Evolutionary conservation across 2,888 invertebrate genomes (phyloP), one percentile per base, ranked within the genome.

Genomic region (Nymphalis polychloros): DNA sequence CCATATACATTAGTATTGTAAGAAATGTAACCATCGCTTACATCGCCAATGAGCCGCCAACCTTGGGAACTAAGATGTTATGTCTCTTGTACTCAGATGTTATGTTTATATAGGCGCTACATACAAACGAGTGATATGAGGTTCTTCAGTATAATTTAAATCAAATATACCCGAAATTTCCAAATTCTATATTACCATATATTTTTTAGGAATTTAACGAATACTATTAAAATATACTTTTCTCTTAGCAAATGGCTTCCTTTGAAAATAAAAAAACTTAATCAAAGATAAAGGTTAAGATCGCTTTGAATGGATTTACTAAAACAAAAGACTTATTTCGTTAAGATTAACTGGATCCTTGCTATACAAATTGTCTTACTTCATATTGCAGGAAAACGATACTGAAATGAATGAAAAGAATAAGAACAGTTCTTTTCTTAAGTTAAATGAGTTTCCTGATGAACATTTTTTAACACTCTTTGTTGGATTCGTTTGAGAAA

Each of bases 281-380:
- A 27, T 55, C 53, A 55, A 55, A 55, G 31, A 31, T 16, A 55
- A 55, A 31, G 53, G 53, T 55, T 31, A 17, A n/a, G n/a, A 55
- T 55, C 53, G 31, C 23, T 31, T 55, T 55, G 17, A 55, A 31
- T 31, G 53, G 53, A 55, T 55, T 31, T 55, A 17, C 53, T 55
- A 31, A 55, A 55, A 55, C 53, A 55, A 55, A 50, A 55, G 53
- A 55, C 53, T 55, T 53, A 27, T 53, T 55, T 55, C 31, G 31
- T 55, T 55, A n/a, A 55, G 53, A 55, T 55, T 55, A 55, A 55
- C 53, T 31, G 17, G 53, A 31, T 55, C n/a, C 53, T 55, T 55
- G 53, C 53, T 31, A 55, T 27, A 55, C 53, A 27, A 55, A 55
- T 55, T 55, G 31, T 55, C 53, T 55, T 52, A 13, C 27, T 55